Conservation (phyloP, 2,888 invertebrate genomes). For the Eristalis intricaria region DNA sequence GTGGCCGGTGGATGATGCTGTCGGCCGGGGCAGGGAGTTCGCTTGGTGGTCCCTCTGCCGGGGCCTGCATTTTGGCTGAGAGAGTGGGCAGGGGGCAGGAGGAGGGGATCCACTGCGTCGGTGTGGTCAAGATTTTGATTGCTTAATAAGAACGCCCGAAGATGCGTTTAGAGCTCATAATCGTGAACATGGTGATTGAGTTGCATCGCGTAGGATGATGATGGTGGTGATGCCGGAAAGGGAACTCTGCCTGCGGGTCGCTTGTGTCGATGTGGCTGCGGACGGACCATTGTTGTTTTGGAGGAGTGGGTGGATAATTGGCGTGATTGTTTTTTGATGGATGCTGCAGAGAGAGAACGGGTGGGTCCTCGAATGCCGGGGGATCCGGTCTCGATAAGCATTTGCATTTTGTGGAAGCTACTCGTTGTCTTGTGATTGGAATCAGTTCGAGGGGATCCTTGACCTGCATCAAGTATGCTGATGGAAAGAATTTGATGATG, state of each 20-base stretch:
- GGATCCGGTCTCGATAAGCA: background rate
- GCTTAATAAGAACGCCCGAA: slow-evolving; percentile 69
- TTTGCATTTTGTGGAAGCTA: background rate
- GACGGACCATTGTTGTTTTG: slow-evolving; percentile 44
- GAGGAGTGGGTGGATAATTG: slow-evolving; percentile 60
- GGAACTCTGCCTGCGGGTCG: slow-evolving; percentile 44
- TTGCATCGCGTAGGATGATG: slow-evolving; percentile 41
- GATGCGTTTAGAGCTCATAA: slow-evolving; percentile 69
- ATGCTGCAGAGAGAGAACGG: background rate
- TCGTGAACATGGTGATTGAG: slow-evolving; percentile 55
- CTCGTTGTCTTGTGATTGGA: background rate
- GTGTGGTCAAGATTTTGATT: slow-evolving; percentile 72
- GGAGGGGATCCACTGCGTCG: slow-evolving; percentile 25
- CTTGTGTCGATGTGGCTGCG: slow-evolving; percentile 47
- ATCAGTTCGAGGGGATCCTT: background rate
- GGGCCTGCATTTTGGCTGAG: slow-evolving; percentile 28
- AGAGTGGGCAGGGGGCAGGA: background rate
- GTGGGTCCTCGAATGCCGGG: background rate
- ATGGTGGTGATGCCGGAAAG: slow-evolving; percentile 33
- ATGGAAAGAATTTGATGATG: background rate
- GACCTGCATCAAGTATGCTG: background rate
- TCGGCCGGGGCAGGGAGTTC: slow-evolving; percentile 33
- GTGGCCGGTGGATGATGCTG: slow-evolving; percentile 61
- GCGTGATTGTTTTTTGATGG: slow-evolving; percentile 42
- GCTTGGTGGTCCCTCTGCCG: slow-evolving; percentile 50